These are phyloP conservation scores for Cerastoderma edule DNA, from an alignment of 2,888 invertebrate genomes.

Conservation along the genomic window DNA sequence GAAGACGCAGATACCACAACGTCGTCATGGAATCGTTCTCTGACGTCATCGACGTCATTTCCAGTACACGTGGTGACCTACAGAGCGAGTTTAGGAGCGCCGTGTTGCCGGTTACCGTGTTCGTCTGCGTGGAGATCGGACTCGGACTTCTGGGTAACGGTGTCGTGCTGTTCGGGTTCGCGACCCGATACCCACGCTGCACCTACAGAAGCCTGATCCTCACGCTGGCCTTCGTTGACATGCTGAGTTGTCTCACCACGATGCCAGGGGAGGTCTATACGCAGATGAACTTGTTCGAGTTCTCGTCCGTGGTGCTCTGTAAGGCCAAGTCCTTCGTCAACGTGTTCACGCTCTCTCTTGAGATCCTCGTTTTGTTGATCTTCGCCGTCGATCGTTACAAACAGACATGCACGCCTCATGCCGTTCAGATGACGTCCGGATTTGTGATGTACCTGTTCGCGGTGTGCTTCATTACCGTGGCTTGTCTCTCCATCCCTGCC, in stretches of 20 bases:
- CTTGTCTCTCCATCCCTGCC: background rate
- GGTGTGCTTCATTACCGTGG: background rate
- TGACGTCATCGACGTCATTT: too few relatives aligned
- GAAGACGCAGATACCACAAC: too few relatives aligned
- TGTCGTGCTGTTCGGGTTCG: too few relatives aligned
- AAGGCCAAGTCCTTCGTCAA: slow-evolving; percentile 1
- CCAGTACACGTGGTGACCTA: too few relatives aligned
- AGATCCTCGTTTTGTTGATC: background rate
- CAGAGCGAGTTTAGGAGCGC: too few relatives aligned
- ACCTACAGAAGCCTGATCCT: too few relatives aligned
- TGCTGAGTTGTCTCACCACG: background rate
- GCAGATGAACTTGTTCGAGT: background rate
- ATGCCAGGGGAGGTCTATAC: background rate
- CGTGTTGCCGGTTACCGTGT: too few relatives aligned
- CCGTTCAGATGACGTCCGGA: background rate
- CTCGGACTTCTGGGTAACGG: too few relatives aligned
- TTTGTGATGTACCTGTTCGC: background rate
- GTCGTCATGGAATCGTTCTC: too few relatives aligned
- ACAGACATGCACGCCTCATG: background rate
- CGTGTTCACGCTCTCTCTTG: background rate
- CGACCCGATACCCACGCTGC: too few relatives aligned
- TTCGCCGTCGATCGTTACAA: slow-evolving; percentile 4
- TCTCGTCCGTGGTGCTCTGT: background rate
- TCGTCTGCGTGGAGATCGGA: too few relatives aligned
- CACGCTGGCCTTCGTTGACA: background rate